Base-by-base conservation (phyloP, 53 echinoderm and acorn worm species). In the Actinopyga echinites region DNA sequence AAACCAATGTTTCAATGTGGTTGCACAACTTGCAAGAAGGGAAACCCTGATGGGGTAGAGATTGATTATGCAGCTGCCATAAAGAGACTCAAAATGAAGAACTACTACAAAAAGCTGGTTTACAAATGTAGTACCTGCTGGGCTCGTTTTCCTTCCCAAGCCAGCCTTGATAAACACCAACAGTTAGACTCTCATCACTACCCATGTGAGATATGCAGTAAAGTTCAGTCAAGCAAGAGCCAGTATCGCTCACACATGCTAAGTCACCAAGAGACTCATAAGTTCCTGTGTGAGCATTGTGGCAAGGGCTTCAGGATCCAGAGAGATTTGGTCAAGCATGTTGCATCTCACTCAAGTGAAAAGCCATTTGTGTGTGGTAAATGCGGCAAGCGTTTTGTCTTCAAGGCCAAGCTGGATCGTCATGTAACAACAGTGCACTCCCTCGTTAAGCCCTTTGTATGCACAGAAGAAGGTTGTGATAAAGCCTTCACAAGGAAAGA, bases 121-220 rank as follows among this genome's bases (percentile, higher is more conserved):
- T 92, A 85, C 85, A 94, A 95, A 33, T 99, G 99, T 74, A 87
- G 74, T 40, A 89, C 85, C 37, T 99, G 99, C 42, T 99, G 94
- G 94, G 82, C 92, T 40, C 92, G 88, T 67, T 99, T 99, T 45
- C 99, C 99, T 15, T 84, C 86, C 4, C 77, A 89, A 61, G 83
- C 65, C 12, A 89, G 94, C 19, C 84, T 99, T 34, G 84, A 79
- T n/a, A 88, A 83, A 44, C 99, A 99, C 82, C 65, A 79, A 56
- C 77, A 83, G 36, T 84, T 65, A 17, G 89, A 95, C 49, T 65
- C 85, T 23, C 99, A 99, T 65, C 40, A 82, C 45, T 90, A 95
- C 80, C 87, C 83, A 2, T 97, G 97, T 68, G 85, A 83, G 1
- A 56, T 82, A 4, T 94, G 94, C 53, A 92, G 84, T 19, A 94